Evolutionary conservation across 2,888 invertebrate species (phyloP), one percentile per base, ranked within the genome.

Genomic region (Melolontha melolontha): DNA sequence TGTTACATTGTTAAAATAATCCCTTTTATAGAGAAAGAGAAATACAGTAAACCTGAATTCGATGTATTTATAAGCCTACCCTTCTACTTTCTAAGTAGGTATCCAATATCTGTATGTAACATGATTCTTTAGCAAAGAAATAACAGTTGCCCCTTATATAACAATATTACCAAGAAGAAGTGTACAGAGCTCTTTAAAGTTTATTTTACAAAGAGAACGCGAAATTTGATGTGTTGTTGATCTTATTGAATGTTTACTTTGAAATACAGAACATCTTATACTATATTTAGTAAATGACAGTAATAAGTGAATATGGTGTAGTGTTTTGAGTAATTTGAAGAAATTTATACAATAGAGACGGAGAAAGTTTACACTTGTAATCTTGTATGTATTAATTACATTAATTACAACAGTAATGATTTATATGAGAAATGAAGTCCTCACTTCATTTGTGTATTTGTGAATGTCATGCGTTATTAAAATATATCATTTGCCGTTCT

Each of bases 181-280:
- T 22, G 4, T 16, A 16, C 34, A 39, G 34, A 47, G 47, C 34
- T 49, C 39, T 49, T 14, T 29, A 5, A 42, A 47, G 47, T 62
- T 62, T 47, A 34, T 62, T 62, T 62, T 62, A 62, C 59, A 62
- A 62, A 62, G 59, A 42, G 34, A 59, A 59, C 14, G 42, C 44
- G 59, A 62, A 62, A 62, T 62, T 34, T 17, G 59, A 62, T 14
- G 59, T 47, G 59, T 27, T 47, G 59, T 62, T 62, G 59, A 47
- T 62, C n/a, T 29, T 34, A 17, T 39, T 34, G 44, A 14, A 27
- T 59, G 44, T 44, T 44, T 47, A 29, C 47, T 62, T 47, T 62
- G 59, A 47, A 47, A 34, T 16, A 47, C 5, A 29, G 39, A 34
- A 34, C 16, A 62, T 47, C 57, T 34, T 34, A 16, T 34, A 29